phyloP scores from a whole-genome alignment of 2,888 invertebrate genomes.

The Azorinus chamasolen region DNA sequence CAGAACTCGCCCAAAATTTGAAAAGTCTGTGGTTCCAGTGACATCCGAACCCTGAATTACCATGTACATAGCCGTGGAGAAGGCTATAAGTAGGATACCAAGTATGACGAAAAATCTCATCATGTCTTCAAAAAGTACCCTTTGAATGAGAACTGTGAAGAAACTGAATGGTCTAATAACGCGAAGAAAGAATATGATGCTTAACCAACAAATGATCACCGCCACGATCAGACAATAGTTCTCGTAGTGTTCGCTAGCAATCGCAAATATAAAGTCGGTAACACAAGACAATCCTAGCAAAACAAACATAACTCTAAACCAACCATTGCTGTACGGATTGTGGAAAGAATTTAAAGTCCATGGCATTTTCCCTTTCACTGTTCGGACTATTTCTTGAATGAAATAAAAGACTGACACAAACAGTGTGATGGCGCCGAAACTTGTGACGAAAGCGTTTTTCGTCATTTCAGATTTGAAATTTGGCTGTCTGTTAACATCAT shows the following conservation, averaged over 20 bases:
- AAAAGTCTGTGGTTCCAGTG: conserved; percentile 37
- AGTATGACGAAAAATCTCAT: conserved; percentile 71
- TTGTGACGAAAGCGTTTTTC: conserved; percentile 35
- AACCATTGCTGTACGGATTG: conserved; percentile 67
- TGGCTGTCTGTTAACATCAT: conserved; percentile 23
- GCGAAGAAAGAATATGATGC: conserved; percentile 71
- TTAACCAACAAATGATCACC: conserved; percentile 72
- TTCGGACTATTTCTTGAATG: conserved; percentile 36
- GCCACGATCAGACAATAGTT: conserved; percentile 68
- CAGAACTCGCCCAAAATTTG: conserved; percentile 47
- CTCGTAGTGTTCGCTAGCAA: conserved; percentile 30
- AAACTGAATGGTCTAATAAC: conserved; percentile 74
- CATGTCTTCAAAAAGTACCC: conserved; percentile 69
- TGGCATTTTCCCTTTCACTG: conserved; percentile 34
- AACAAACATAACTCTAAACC: conserved; percentile 66
- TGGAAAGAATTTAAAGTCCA: conserved; percentile 33
- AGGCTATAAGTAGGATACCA: conserved; percentile 67
- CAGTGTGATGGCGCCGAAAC: conserved; percentile 41
- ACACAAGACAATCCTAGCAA: conserved; percentile 62
- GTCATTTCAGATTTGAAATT: conserved; percentile 33
- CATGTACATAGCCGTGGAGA: conserved; percentile 74
- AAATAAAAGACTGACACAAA: conserved; percentile 52
- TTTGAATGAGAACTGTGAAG: conserved; percentile 76
- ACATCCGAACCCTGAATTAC: conserved; percentile 57
- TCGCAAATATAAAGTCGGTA: conserved; percentile 58